Percentiles rank a stretch among this genome's conserved stretches.
These are phyloP conservation scores for Porites lobata DNA, from an alignment of 92 coral and sea anemone species.

Conservation along the genomic window DNA sequence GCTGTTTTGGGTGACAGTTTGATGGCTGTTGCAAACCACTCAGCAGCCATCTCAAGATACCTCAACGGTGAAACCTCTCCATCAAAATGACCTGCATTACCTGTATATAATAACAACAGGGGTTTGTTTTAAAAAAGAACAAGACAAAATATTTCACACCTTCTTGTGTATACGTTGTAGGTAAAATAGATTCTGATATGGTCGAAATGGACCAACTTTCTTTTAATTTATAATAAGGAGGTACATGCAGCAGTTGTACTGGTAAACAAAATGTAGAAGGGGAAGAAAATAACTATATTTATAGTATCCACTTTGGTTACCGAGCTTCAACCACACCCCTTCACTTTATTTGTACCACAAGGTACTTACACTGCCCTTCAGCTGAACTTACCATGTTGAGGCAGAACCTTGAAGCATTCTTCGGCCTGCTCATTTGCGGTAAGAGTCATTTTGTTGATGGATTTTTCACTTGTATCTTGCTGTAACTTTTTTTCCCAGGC, in stretches of 20 bases:
- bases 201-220: no score
- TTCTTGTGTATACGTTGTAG: no score
- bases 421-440: slow-evolving; percentile 76
- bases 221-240: no score
- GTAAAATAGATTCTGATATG: no score
- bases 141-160: no score
- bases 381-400: slow-evolving; percentile 77
- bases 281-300: no score
- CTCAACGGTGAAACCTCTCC: slow-evolving; percentile 86
- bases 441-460: slow-evolving; percentile 73
- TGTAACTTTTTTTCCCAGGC: slow-evolving; percentile 93
- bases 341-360: no score
- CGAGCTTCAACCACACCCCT: no score
- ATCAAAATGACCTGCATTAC: slow-evolving; percentile 89
- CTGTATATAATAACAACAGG: slow-evolving; percentile 23
- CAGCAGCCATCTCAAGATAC: slow-evolving; percentile 87
- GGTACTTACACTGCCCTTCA: no score
- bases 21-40: slow-evolving; percentile 93
- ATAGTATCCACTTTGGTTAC: no score
- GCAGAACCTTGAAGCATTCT: slow-evolving; percentile 79
- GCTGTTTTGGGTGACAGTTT: slow-evolving; percentile 90
- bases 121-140: not conserved
- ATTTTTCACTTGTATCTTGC: slow-evolving; percentile 88
- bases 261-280: no score
- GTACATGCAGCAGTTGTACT: no score